Evolutionary conservation across 2,797 vertebrate species (phyloP).

Genomic region (Sebastes flavidus): DNA sequence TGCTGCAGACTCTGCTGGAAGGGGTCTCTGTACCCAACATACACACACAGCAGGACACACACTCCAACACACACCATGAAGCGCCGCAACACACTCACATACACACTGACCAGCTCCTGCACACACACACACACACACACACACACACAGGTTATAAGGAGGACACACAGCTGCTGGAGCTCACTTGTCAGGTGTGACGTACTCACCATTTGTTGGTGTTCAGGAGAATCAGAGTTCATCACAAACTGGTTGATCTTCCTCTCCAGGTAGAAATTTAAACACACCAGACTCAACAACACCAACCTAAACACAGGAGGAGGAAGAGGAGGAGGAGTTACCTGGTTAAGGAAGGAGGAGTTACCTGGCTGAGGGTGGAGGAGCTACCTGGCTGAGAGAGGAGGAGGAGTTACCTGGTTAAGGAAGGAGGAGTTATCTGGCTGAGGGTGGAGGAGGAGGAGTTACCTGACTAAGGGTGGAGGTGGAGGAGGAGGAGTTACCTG

Average conservation of each 20-base stretch:
- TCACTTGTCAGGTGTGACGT: neutral
- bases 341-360: neutral
- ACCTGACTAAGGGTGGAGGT: neutral
- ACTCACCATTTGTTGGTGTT: conserved; percentile 81
- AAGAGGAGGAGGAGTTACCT: neutral
- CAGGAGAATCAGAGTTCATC: conserved; percentile 64
- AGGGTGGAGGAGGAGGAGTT: conserved; percentile 13
- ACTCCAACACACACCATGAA: conserved; percentile 26
- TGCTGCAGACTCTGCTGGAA: conserved; percentile 80
- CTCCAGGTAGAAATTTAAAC: conserved; percentile 84
- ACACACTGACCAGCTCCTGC: conserved; percentile 60
- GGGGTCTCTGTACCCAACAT: conserved; percentile 71
- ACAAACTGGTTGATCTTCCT: conserved; percentile 76
- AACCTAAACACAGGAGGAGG: conserved; percentile 65
- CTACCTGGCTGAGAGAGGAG: neutral
- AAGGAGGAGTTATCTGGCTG: neutral
- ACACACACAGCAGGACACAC: conserved; percentile 56
- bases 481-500: neutral
- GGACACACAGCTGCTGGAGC: neutral
- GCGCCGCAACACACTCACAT: conserved; percentile 44
- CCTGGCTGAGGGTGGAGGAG: conserved; percentile 51
- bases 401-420: neutral
- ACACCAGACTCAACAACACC: conserved; percentile 78
- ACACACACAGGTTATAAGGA: neutral
- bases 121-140: neutral